A percentile compares a stretch with the other conserved stretches of the same genome.
Conservation (phyloP, 1,140 invertebrate genomes). For the Sarcophaga bullata region DNA sequence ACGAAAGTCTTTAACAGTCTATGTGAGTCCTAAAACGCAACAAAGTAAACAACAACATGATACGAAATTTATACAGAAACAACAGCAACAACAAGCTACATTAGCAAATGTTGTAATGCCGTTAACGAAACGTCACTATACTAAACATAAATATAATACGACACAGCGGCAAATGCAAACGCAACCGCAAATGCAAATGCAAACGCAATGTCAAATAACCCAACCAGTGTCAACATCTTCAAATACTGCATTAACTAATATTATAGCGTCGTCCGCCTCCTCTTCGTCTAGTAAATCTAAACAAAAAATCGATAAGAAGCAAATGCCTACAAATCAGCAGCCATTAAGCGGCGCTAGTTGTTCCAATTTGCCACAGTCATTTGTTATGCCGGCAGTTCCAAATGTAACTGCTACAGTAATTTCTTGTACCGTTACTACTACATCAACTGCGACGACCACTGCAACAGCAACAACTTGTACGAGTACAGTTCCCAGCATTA, state of each 20-base stretch:
- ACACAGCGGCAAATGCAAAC: neutral
- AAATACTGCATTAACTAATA: neutral
- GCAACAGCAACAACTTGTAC: constrained; percentile 20
- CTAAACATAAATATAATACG: constrained; percentile 29
- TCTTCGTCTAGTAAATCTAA: constrained; percentile 5
- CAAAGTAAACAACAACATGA: constrained; percentile 47
- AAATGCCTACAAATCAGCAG: neutral
- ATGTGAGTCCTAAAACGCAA: constrained; percentile 65
- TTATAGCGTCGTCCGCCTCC: neutral
- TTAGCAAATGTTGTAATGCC: neutral
- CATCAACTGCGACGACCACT: constrained; percentile 7
- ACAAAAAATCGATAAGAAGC: constrained; percentile 18
- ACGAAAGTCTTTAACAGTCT: constrained; percentile 65
- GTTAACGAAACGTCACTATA: constrained; percentile 34
- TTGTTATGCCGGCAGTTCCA: constrained; percentile 31
- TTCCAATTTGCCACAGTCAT: neutral
- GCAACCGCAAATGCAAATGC: neutral
- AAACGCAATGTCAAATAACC: neutral
- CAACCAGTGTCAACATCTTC: neutral
- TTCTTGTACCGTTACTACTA: constrained; percentile 4
- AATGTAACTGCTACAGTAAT: constrained; percentile 46
- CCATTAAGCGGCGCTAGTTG: neutral
- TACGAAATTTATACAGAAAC: constrained; percentile 1
- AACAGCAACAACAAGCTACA: neutral
- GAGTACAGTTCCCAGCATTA: neutral